These are phyloP conservation scores for Neopipo cinnamomea DNA, from an alignment of 2,113 vertebrate species.

Conservation along the genomic window DNA sequence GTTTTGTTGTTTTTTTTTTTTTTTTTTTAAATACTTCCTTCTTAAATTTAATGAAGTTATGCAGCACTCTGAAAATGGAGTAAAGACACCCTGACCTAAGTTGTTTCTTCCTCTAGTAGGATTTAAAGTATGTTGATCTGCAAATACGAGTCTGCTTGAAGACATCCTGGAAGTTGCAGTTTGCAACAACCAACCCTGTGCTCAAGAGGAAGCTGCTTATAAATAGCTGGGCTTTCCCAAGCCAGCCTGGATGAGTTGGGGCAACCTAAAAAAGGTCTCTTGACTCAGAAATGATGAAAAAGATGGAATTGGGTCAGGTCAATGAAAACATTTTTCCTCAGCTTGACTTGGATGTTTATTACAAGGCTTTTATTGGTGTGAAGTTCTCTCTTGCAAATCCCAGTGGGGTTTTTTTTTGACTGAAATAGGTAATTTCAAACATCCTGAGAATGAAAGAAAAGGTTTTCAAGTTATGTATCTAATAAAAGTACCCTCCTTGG, in stretches of 20 bases:
- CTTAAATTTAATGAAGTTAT: neutral
- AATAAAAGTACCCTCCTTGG: neutral
- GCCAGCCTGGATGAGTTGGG: neutral
- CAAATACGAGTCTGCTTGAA: neutral
- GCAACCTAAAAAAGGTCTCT: neutral
- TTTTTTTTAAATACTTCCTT: neutral
- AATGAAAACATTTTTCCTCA: neutral
- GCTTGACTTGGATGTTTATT: neutral
- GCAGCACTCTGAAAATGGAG: neutral
- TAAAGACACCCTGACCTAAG: neutral
- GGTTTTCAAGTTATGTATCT: neutral
- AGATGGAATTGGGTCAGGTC: neutral
- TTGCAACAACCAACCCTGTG: neutral
- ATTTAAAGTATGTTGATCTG: neutral
- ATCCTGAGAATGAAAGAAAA: neutral
- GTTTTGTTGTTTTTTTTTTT: neutral
- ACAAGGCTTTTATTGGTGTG: neutral
- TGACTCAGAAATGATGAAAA: neutral
- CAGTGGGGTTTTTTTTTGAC: neutral
- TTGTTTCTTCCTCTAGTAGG: neutral
- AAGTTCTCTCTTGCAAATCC: neutral
- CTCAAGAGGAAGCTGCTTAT: neutral
- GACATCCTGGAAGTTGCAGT: neutral
- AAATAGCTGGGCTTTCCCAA: neutral
- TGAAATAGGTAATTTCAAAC: neutral